phyloP scores from a whole-genome alignment of 1,140 invertebrate species.

The Drosophila bocki region DNA sequence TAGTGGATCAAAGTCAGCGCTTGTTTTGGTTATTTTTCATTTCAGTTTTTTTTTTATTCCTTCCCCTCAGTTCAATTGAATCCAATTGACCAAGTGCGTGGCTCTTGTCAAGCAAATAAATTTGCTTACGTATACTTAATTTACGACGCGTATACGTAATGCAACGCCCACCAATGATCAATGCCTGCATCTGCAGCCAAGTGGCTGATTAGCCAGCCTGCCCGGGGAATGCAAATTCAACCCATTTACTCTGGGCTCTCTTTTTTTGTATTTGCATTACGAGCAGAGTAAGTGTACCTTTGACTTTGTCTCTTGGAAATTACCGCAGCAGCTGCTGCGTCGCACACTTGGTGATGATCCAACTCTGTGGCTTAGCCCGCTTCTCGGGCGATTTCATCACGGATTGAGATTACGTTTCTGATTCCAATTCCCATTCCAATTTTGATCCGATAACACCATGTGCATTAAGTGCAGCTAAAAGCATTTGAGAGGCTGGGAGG shows the following conservation, averaged over 20 bases:
- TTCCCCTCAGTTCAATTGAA: constrained; percentile 71
- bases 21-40: constrained; percentile 21
- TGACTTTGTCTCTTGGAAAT: constrained; percentile 31
- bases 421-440: constrained; percentile 9
- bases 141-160: constrained; percentile 65
- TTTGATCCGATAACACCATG: constrained; percentile 32
- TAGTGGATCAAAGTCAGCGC: constrained; percentile 57
- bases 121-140: constrained; percentile 80
- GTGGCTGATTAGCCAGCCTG: constrained; percentile 6
- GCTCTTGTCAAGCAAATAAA: constrained; percentile 75
- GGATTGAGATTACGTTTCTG: neutral
- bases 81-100: constrained; percentile 76
- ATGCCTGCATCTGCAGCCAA: constrained; percentile 3
- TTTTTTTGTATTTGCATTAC: neutral
- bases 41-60: constrained; percentile 26
- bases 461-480: constrained; percentile 39
- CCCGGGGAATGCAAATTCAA: constrained; percentile 36
- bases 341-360: constrained; percentile 33
- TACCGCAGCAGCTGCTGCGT: constrained; percentile 10
- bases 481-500: constrained; percentile 10
- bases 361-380: constrained; percentile 26
- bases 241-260: constrained; percentile 10
- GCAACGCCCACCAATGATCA: constrained; percentile 44
- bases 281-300: constrained; percentile 15
- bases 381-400: constrained; percentile 31